Percentiles rank a stretch among this genome's conserved stretches.
Evolutionary conservation across 2,888 invertebrate genomes (phyloP).

Genomic region (Myopa testacea): DNA sequence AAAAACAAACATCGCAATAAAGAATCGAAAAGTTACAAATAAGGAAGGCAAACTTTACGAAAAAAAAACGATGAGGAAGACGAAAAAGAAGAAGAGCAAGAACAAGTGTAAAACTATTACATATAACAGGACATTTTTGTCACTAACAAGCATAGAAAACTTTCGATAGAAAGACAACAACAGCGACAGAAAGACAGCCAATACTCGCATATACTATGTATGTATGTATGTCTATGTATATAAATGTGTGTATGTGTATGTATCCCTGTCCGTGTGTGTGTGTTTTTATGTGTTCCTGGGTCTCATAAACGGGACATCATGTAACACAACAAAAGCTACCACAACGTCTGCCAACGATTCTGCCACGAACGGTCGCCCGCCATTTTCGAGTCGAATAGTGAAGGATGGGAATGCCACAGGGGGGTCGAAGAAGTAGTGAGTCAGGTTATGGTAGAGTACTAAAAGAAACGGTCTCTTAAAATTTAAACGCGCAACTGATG

Average conservation of each 20-base stretch:
- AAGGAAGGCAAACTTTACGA: no score
- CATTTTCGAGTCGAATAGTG: no score
- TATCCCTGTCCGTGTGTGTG: neutral
- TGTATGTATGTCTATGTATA: neutral
- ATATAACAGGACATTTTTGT: no score
- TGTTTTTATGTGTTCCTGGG: neutral
- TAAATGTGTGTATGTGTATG: neutral
- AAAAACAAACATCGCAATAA: no score
- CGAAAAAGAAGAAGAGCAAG: no score
- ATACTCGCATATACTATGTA: neutral
- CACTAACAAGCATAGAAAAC: no score
- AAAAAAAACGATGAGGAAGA: no score
- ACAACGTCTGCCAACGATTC: neutral
- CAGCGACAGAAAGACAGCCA: neutral
- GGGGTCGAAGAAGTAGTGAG: no score
- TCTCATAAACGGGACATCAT: neutral
- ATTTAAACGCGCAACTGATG: neutral
- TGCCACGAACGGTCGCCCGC: neutral
- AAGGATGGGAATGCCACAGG: no score
- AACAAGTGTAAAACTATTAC: no score
- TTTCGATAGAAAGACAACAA: no score
- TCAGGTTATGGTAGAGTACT: neutral
- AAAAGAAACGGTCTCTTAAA: slow-evolving; percentile 3
- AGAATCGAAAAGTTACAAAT: no score
- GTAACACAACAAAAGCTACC: neutral